Conservation (phyloP, 2,888 invertebrate species). For the Epinotia brunnichana region DNA sequence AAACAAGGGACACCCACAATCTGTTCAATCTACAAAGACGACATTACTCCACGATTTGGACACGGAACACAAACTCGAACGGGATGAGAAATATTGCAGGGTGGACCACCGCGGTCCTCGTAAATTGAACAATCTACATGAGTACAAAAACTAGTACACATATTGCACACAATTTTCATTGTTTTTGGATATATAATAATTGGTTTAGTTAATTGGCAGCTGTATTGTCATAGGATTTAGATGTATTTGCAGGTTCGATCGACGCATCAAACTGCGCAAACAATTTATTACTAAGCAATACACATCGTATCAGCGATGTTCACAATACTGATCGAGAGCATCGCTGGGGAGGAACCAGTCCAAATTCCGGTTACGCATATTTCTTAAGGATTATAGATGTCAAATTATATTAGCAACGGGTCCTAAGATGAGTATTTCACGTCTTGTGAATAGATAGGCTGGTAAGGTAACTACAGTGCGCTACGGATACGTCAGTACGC, state of each 20-base stretch:
- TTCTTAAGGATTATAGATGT: not conserved
- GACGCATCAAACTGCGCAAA: constrained; percentile 18
- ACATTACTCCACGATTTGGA: not conserved
- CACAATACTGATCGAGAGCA: not conserved
- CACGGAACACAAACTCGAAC: too few relatives aligned
- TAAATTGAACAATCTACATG: too few relatives aligned
- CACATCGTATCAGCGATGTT: not conserved
- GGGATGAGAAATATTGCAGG: too few relatives aligned
- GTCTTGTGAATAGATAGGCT: not conserved
- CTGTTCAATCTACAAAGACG: not conserved
- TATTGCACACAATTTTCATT: too few relatives aligned
- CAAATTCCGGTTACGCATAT: not conserved
- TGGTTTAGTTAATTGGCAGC: too few relatives aligned
- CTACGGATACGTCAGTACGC: constrained; percentile 24
- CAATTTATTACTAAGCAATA: constrained; percentile 22
- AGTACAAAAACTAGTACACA: too few relatives aligned
- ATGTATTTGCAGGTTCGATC: not conserved
- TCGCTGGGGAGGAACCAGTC: not conserved
- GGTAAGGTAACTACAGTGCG: constrained; percentile 5
- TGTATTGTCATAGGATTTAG: not conserved
- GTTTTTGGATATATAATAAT: too few relatives aligned
- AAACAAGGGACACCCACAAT: too few relatives aligned
- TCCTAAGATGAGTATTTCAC: not conserved
- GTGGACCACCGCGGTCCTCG: too few relatives aligned
- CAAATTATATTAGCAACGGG: not conserved